phyloP scores from a whole-genome alignment of 2,888 invertebrate species.

The Meandrusa payeni region DNA sequence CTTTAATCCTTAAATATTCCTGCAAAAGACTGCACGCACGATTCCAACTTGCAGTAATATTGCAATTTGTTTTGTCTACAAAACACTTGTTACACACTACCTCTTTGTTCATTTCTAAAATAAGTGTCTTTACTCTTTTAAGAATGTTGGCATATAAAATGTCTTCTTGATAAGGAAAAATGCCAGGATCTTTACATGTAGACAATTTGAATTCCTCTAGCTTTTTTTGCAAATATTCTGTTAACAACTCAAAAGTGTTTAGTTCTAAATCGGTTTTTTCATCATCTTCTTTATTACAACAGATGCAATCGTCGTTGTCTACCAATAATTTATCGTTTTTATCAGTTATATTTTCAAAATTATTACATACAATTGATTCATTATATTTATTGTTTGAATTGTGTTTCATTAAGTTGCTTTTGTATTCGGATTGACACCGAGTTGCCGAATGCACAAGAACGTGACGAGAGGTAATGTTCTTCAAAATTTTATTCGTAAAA shows the following conservation, averaged over 20 bases:
- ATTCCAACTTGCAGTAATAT: conserved; percentile 54
- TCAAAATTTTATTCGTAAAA: conserved; percentile 5
- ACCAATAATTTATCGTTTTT: not conserved
- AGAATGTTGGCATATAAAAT: conserved; percentile 49
- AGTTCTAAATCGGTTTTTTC: conserved; percentile 56
- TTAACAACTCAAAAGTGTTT: conserved; percentile 60
- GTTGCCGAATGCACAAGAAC: conserved; percentile 5
- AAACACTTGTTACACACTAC: conserved; percentile 49
- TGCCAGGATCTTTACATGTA: conserved; percentile 43
- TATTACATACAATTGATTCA: not conserved
- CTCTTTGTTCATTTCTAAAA: conserved; percentile 49
- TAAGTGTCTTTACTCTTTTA: conserved; percentile 55
- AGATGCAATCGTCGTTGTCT: conserved; percentile 44
- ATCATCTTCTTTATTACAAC: conserved; percentile 43
- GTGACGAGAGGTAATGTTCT: conserved; percentile 12
- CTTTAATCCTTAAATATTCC: conserved; percentile 69
- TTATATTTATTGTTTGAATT: not conserved
- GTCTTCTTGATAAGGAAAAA: conserved; percentile 50
- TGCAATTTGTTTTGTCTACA: conserved; percentile 30
- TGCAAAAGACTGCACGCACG: conserved; percentile 62
- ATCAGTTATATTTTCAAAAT: not conserved
- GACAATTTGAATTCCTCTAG: conserved; percentile 47
- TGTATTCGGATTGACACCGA: not conserved
- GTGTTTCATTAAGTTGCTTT: conserved; percentile 6
- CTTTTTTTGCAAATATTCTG: conserved; percentile 58